Evolutionary conservation across 2,113 vertebrate species (phyloP), one percentile per base, ranked within the genome.

Genomic region (Aspiorhynchus laticeps): DNA sequence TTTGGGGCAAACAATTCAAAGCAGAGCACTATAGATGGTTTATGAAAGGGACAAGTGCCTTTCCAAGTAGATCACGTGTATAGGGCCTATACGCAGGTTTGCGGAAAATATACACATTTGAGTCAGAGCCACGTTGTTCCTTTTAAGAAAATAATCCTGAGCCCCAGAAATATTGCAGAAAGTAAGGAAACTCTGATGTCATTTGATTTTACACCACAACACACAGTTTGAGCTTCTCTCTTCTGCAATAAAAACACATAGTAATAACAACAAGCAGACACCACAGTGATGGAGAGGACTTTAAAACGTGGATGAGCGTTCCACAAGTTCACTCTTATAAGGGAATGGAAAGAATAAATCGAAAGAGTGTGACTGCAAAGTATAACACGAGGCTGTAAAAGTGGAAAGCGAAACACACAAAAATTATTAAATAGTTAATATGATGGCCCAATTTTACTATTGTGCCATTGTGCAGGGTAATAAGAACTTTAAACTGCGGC

Each of bases 141-240:
- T 83, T 53, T 88, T 83, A 88, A 85, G 83, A 85, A 86, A 88
- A 88, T n/a, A 69, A 83, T 76, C 43, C 71, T 33, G 14, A 56
- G 12, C 61, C 81, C 46, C 74, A 61, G 76, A 82, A 73, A 48
- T 5, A 10, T 26, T 36, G 28, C 28, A 61, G 53, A 63, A 59
- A 41, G 69, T 46, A 31, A 59, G 81, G 89, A 87, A 87, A 87
- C 59, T 80, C 85, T 90, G 83, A 88, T 79, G 87, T 85, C 89
- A 90, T 67, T 33, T 26, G 15, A 81, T 80, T 85, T 77, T 53
- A 76, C 15, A 26, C 83, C 24, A 0, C 36, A 48, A 59, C 17
- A 48, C 71, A 82, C 56, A 76, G 69, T 43, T 31, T 69, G 61
- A 51, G 53, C 11, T 85, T 85, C 43, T 85, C 71, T 83, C 41